A percentile compares a stretch with the other conserved stretches of the same genome.
These are phyloP conservation scores for Valencia hispanica DNA, from an alignment of 2,797 vertebrate genomes.

Conservation along the genomic window DNA sequence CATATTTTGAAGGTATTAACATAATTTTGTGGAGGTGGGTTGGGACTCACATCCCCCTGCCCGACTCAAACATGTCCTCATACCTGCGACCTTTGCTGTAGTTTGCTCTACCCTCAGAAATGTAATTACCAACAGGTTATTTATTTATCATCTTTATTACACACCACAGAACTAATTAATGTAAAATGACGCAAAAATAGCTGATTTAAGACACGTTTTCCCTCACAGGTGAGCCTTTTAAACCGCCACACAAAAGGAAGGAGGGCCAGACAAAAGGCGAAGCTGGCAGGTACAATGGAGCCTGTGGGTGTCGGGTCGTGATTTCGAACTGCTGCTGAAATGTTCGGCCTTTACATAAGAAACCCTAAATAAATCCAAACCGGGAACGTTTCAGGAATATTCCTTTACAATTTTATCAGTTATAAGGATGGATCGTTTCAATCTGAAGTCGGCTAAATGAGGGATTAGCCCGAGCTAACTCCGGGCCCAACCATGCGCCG, in stretches of 20 bases:
- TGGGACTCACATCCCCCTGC: not conserved
- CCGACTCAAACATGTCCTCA: not conserved
- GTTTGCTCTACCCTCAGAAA: not conserved
- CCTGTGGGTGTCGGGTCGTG: not conserved
- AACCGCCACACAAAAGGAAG: not conserved
- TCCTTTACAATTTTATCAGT: rapidly evolving
- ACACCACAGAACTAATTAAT: not conserved
- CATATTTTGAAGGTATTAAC: too few relatives aligned
- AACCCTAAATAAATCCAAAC: rapidly evolving
- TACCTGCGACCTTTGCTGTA: not conserved
- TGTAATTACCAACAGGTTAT: too few relatives aligned
- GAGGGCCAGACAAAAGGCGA: conserved; percentile 40
- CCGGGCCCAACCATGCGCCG: conserved; percentile 70
- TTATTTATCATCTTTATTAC: not conserved
- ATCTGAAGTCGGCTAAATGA: conserved; percentile 16
- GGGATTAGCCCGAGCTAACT: conserved; percentile 49
- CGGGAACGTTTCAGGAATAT: rapidly evolving
- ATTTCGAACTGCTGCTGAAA: not conserved
- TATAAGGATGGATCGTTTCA: rapidly evolving
- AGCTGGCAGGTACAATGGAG: conserved; percentile 1
- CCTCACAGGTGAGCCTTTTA: not conserved
- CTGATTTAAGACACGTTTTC: not conserved
- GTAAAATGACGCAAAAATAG: not conserved
- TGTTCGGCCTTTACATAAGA: rapidly evolving
- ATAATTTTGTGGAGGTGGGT: too few relatives aligned